A percentile compares a stretch with the other conserved stretches of the same genome.
These are phyloP conservation scores for Labroides dimidiatus DNA, from an alignment of 2,797 vertebrate species.

Conservation along the genomic window DNA sequence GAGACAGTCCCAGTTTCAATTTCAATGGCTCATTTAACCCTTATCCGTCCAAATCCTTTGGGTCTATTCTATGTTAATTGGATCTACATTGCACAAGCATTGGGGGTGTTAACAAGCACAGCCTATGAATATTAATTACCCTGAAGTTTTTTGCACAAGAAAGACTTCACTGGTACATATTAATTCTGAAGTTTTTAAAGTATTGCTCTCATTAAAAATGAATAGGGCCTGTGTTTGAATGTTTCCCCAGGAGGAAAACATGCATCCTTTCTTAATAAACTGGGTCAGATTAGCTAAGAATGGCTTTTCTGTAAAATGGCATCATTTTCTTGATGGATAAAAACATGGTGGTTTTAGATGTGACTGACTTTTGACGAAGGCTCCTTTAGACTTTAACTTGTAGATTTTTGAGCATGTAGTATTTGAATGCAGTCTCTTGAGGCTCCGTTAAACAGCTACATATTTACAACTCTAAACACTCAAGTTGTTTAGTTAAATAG, in stretches of 20 bases:
- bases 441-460: conserved; percentile 76
- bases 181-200: conserved; percentile 92
- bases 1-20: conserved; percentile 84
- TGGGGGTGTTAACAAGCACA: conserved; percentile 91
- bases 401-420: conserved; percentile 64
- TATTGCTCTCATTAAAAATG: conserved; percentile 89
- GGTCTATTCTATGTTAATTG: conserved; percentile 86
- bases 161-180: conserved; percentile 91
- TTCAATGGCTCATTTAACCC: conserved; percentile 88
- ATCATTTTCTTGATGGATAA: conserved; percentile 77
- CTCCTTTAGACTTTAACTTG: conserved; percentile 19
- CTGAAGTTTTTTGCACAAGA: conserved; percentile 90
- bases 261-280: conserved; percentile 84
- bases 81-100: conserved; percentile 88
- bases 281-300: conserved; percentile 81
- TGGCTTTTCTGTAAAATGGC: conserved; percentile 63
- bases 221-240: conserved; percentile 83
- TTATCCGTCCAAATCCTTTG: conserved; percentile 90
- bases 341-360: conserved; percentile 75
- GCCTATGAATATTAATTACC: conserved; percentile 95
- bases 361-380: conserved; percentile 71
- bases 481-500: conserved; percentile 80
- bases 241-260: conserved; percentile 81
- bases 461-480: conserved; percentile 84
- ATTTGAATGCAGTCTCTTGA: conserved; percentile 65